Base-by-base conservation (phyloP, 2,888 invertebrate species). In the Synanthedon tipuliformis region DNA sequence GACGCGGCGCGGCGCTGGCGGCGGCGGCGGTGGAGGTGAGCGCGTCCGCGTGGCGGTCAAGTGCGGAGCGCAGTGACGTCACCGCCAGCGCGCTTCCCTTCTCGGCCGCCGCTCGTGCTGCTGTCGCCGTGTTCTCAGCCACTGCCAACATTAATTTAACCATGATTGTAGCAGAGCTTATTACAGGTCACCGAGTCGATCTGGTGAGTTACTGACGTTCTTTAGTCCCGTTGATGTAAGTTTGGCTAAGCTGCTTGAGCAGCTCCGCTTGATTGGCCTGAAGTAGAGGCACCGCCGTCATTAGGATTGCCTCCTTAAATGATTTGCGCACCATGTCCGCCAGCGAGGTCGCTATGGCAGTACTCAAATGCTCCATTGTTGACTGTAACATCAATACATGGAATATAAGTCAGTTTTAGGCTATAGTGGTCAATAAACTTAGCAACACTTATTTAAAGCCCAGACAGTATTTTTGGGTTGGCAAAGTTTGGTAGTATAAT, bases 201-300 rank as follows among this genome's bases (percentile, higher is more conserved):
- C 8, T 10, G 34, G 4, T 13, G 15, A 12, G 40, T 41, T 55
- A 79, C 92, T 91, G 83, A 97, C 97, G 96, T 81, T 98, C 97
- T 73, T 93, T 93, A 7, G 97, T 95, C 53, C 98, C 98, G 59
- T 90, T 90, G 52, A 93, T 91, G 81, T 98, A 98, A 15, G 94
- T 91, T 52, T 94, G 93, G 73, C 96, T 96, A 54, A 98, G 89
- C 80, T 98, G 97, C 50, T 92, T 89, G 73, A 97, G 96, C 90
- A 98, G 93, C 69, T 92, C 92, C 66, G 93, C 92, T 63, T 94
- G 94, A 53, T 95, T 92, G 72, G 93, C 93, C 75, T 98, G 97
- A 89, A 96, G 94, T 40, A 93, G 91, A 3, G 98, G 97, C 66
- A 97, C 88, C 50, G 96, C 88, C 59, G 92, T 90, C 59, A 91